Conservation (phyloP, 2,113 vertebrate species). For the Heterocephalus glaber region DNA sequence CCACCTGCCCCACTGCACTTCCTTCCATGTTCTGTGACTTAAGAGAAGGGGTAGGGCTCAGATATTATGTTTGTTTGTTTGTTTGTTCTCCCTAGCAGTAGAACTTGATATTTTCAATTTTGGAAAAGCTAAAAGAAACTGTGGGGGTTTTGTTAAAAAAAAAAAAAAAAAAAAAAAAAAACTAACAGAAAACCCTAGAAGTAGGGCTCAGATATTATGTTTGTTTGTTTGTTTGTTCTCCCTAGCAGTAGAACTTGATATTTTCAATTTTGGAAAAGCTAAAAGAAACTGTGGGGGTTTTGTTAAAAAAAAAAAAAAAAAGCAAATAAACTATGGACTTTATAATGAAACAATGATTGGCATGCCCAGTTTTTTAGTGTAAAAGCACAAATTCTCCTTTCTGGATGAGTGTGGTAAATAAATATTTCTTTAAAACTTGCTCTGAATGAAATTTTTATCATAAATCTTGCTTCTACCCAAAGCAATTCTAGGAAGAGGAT, state of each 20-base stretch:
- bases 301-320: too few species aligned
- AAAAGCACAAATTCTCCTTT: neutral
- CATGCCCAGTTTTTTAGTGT: neutral
- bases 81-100: constrained; percentile 80
- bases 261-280: constrained; percentile 86
- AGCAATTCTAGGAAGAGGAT: neutral
- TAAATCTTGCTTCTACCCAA: constrained; percentile 30
- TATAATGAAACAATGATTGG: neutral
- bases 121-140: constrained; percentile 84
- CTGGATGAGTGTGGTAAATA: neutral
- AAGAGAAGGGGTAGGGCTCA: constrained; percentile 41
- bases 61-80: constrained; percentile 70
- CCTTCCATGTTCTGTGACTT: constrained; percentile 76
- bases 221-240: constrained; percentile 67
- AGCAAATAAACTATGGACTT: neutral
- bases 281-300: constrained; percentile 80
- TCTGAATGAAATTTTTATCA: neutral
- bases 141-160: constrained; percentile 75
- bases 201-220: constrained; percentile 62
- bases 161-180: too few species aligned
- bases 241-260: constrained; percentile 84
- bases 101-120: constrained; percentile 86
- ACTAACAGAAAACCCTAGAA: too few species aligned
- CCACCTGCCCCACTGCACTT: constrained; percentile 64
- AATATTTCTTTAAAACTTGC: neutral